A percentile compares a stretch with the other conserved stretches of the same genome.
Evolutionary conservation across 1,140 invertebrate species (phyloP).

Genomic region (Paramacrobiotus metropolitanus): DNA sequence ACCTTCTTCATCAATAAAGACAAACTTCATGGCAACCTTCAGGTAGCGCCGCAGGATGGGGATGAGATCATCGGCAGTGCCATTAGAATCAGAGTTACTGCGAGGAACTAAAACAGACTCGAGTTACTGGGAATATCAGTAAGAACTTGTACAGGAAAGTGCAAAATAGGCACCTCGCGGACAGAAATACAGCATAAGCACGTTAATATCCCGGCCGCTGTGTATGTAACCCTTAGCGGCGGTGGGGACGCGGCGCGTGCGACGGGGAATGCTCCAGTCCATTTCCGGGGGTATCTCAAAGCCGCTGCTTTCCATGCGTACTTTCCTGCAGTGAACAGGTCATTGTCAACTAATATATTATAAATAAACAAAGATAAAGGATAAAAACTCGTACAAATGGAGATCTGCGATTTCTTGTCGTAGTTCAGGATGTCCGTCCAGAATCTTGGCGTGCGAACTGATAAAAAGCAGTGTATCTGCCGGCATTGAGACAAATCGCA

Average conservation of each 20-base stretch:
- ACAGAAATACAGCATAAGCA: slow-evolving; percentile 2
- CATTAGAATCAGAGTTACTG: too few species aligned
- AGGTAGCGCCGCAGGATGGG: not conserved
- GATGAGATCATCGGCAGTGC: not conserved
- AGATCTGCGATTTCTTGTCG: slow-evolving; percentile 1
- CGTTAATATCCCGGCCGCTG: not conserved
- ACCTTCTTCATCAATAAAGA: not conserved
- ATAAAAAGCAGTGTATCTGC: not conserved
- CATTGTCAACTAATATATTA: too few species aligned
- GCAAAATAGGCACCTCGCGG: slow-evolving; percentile 1
- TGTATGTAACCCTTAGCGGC: not conserved
- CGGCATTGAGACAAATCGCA: not conserved
- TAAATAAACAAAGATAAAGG: too few species aligned
- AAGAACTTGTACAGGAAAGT: too few species aligned
- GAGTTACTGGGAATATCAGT: too few species aligned
- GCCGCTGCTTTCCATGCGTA: not conserved
- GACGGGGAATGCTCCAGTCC: slow-evolving; percentile 2
- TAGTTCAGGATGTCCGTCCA: not conserved
- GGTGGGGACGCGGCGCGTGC: not conserved
- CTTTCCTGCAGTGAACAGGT: too few species aligned
- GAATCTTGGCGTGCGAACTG: slow-evolving; percentile 1
- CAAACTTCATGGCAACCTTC: not conserved
- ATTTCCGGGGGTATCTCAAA: not conserved
- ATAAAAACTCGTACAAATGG: too few species aligned
- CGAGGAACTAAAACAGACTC: too few species aligned